A percentile compares a stretch with the other conserved stretches of the same genome.
These are phyloP conservation scores for Hartigia nigra DNA, from an alignment of 2,888 invertebrate genomes.

Conservation along the genomic window DNA sequence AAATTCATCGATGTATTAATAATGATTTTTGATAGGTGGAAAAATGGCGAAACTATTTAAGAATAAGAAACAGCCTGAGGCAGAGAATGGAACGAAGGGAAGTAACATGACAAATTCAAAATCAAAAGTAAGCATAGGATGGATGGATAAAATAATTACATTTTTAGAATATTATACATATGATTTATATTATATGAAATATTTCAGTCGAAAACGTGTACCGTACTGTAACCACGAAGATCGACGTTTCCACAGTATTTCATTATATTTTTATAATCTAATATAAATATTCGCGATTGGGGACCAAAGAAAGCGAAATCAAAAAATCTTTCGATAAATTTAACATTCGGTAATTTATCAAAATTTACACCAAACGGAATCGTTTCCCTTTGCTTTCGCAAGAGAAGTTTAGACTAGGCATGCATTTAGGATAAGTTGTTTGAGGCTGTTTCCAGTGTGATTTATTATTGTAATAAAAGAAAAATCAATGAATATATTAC, in stretches of 20 bases:
- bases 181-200: constrained; percentile 12
- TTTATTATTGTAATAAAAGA: constrained; percentile 9
- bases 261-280: constrained; percentile 41
- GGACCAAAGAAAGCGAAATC: constrained; percentile 43
- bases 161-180: neutral
- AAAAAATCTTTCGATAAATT: constrained; percentile 7
- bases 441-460: constrained; percentile 40
- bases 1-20: neutral
- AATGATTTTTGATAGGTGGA: constrained; percentile 24
- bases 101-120: constrained; percentile 35
- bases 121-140: constrained; percentile 42
- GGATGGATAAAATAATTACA: neutral
- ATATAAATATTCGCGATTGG: constrained; percentile 37
- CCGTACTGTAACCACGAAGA: constrained; percentile 44
- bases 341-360: constrained; percentile 4
- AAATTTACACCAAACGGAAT: constrained; percentile 12
- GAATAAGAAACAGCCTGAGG: constrained; percentile 39
- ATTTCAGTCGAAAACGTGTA: constrained; percentile 54
- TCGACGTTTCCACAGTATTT: constrained; percentile 25
- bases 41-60: constrained; percentile 54
- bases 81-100: constrained; percentile 47
- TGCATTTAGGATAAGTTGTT: constrained; percentile 29
- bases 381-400: neutral
- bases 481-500: neutral
- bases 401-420: neutral